phyloP scores from a whole-genome alignment of 2,113 vertebrate genomes.

The Nothobranchius furzeri region DNA sequence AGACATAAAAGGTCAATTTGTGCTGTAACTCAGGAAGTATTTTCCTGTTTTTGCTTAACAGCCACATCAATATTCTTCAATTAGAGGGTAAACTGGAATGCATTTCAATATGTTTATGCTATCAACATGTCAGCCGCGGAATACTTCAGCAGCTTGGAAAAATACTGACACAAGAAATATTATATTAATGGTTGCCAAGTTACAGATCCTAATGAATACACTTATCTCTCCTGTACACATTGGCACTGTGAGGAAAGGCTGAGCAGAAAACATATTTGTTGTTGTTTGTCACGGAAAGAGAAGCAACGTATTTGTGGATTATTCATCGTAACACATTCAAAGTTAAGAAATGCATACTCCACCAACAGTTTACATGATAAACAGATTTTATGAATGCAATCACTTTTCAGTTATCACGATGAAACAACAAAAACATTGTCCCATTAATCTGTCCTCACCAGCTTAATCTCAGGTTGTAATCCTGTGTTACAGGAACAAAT shows the following conservation, averaged over 20 bases:
- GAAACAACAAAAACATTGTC: conserved; percentile 18
- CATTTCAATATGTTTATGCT: conserved; percentile 1
- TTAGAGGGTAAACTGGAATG: conserved; percentile 20
- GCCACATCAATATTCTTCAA: conserved; percentile 25
- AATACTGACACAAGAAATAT: not conserved
- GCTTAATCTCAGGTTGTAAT: conserved; percentile 22
- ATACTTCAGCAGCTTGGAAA: not conserved
- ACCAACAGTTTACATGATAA: no score
- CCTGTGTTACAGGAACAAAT: not conserved
- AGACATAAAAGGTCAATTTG: conserved; percentile 64
- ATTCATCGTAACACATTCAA: not conserved
- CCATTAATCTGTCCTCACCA: conserved; percentile 32
- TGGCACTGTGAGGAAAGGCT: not conserved
- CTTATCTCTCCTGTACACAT: not conserved
- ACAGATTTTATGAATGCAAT: no score
- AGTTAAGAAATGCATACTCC: no score
- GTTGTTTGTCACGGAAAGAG: not conserved
- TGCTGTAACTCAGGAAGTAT: conserved; percentile 36
- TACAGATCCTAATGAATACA: not conserved
- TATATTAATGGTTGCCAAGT: not conserved
- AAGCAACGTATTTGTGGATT: not conserved
- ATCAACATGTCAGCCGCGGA: not conserved
- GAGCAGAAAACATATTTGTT: not conserved
- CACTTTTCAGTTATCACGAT: not conserved
- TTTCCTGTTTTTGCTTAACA: conserved; percentile 35